phyloP scores from a whole-genome alignment of 23 tunicate genomes.

The Corella eumyota region DNA sequence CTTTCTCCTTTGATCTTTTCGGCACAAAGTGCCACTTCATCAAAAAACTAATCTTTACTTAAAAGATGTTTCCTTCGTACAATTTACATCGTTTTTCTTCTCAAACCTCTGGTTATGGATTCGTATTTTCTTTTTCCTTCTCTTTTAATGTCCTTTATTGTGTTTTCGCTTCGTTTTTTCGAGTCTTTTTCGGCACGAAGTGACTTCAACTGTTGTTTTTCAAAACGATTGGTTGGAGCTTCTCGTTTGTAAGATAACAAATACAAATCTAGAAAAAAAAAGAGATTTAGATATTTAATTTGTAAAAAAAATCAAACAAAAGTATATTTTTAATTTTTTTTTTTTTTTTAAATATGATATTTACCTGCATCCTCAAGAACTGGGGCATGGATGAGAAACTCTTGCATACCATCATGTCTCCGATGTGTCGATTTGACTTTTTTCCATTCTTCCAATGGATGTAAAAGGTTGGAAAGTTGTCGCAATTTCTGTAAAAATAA shows the following conservation, averaged over 20 bases:
- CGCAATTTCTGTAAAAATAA: slow-evolving; percentile 63
- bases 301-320: background rate
- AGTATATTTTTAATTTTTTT: background rate
- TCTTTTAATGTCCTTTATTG: no score
- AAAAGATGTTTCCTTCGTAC: no score
- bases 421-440: slow-evolving; percentile 29
- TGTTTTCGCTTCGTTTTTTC: slow-evolving; percentile 15
- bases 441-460: slow-evolving; percentile 89
- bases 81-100: no score
- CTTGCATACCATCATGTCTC: slow-evolving; percentile 50
- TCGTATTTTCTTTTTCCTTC: no score
- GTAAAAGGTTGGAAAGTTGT: slow-evolving; percentile 50
- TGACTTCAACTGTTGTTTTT: slow-evolving; percentile 64
- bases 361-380: slow-evolving; percentile 63
- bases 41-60: no score
- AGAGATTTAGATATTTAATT: background rate
- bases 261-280: slow-evolving; percentile 54
- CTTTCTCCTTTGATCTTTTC: no score
- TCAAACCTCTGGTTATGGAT: no score
- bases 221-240: slow-evolving; percentile 81
- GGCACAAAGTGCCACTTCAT: no score
- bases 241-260: slow-evolving; percentile 87
- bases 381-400: slow-evolving; percentile 66
- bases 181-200: slow-evolving; percentile 32
- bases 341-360: background rate